Conservation (phyloP, 2,113 vertebrate species). For the Smithornis capensis region DNA sequence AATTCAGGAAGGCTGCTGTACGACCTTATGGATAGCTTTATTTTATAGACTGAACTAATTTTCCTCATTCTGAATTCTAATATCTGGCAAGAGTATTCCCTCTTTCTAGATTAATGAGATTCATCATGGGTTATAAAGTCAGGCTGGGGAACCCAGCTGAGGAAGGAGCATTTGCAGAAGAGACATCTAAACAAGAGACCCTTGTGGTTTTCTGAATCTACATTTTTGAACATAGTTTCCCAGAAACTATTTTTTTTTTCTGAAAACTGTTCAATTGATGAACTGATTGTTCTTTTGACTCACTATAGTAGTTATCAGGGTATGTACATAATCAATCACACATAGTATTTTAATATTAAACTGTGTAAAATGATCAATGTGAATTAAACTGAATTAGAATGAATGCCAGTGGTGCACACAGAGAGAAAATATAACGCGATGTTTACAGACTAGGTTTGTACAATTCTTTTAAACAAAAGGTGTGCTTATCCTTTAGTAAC, state of each 20-base stretch:
- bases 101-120: not conserved
- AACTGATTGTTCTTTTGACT: not conserved
- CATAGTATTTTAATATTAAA: not conserved
- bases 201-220: not conserved
- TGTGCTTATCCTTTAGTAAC: not conserved
- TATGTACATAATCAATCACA: not conserved
- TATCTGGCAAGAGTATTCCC: not conserved
- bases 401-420: not conserved
- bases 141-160: not conserved
- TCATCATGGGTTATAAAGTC: not conserved
- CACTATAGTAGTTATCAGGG: not conserved
- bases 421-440: not conserved
- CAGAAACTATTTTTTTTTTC: not conserved
- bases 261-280: not conserved
- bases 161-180: not conserved
- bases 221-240: not conserved
- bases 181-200: not conserved
- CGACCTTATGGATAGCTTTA: not conserved
- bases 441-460: not conserved
- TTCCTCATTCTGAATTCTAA: not conserved
- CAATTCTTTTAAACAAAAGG: not conserved
- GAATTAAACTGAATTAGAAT: not conserved
- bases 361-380: not conserved
- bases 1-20: not conserved
- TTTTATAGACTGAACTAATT: not conserved